Conservation (phyloP, 2,113 vertebrate genomes). For the Atractosteus spatula region DNA sequence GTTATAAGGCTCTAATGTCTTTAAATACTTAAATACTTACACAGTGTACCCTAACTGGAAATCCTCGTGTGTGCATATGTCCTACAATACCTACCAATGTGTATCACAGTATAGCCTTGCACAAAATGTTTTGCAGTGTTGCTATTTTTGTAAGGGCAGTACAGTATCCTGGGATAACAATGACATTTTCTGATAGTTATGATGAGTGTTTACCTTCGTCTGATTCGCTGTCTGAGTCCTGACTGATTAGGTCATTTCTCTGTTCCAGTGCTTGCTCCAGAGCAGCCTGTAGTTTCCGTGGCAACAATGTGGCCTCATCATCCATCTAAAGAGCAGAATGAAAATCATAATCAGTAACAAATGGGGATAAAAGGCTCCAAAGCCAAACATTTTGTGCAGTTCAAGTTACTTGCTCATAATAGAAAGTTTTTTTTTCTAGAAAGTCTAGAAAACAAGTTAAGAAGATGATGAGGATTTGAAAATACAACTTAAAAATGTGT, state of each 20-base stretch:
- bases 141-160: too few species aligned
- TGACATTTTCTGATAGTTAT: too few species aligned
- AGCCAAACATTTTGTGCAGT: constrained; percentile 27
- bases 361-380: not conserved
- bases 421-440: too few species aligned
- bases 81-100: too few species aligned
- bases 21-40: too few species aligned
- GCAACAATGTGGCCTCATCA: constrained; percentile 92
- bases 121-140: too few species aligned
- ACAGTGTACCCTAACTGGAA: too few species aligned
- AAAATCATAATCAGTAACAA: constrained; percentile 11
- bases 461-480: not conserved
- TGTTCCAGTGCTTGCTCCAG: constrained; percentile 95
- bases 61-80: too few species aligned
- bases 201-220: constrained; percentile 80
- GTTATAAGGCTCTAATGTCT: too few species aligned
- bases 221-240: constrained; percentile 97
- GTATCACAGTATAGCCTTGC: too few species aligned
- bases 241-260: constrained; percentile 91
- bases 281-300: constrained; percentile 94
- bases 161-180: too few species aligned
- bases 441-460: too few species aligned
- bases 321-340: constrained; percentile 78
- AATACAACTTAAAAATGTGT: not conserved
- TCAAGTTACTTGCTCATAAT: not conserved